Base-by-base conservation (phyloP, 2,797 vertebrate genomes). In the Carduelis carduelis region DNA sequence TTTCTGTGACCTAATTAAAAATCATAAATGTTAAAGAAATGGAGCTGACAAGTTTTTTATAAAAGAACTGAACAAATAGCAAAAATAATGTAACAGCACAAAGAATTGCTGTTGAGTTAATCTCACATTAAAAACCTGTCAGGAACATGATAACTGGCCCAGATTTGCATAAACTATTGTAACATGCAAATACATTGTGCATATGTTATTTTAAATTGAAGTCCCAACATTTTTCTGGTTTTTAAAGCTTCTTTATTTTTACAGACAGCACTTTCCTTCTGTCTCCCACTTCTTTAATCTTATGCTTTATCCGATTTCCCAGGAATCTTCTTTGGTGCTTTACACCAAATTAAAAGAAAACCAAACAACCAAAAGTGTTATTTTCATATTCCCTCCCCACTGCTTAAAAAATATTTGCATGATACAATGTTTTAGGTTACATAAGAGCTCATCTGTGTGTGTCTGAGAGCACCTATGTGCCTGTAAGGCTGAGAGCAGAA, bases 1-100 rank as follows among this genome's bases (percentile, higher is more conserved):
- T 79, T 90, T 85, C 55, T 74, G 10, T 57, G 12, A 89, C 35
- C 34, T 88, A 93, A 78, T 82, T 96, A 90, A 86, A 86, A 83
- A 57, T 43, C 44, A 74, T 57, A 87, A 87, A 64, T 89, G 80
- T 76, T 74, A 78, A 92, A 32, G 27, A 60, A 85, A 55, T 56
- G 12, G 34, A 95, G 66, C 32, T 77, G 50, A 49, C 28, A 88
- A 53, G n/a, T 57, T 93, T 83, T 92, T 92, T 68, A 64, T 61
- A 68, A 64, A 83, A 78, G 18, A 60, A 35, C 23, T 22, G 26
- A 59, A 72, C 5, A 72, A 92, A 55, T 15, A 76, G 5, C 12
- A 81, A 90, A 93, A 89, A 41, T 19, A 89, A 55, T 15, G 14
- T 39, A 72, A 53, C 9, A 28, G 59, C 39, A 64, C 11, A 69